Evolutionary conservation across 2,888 invertebrate genomes (phyloP).

Genomic region (Pristionchus entomophagus): DNA sequence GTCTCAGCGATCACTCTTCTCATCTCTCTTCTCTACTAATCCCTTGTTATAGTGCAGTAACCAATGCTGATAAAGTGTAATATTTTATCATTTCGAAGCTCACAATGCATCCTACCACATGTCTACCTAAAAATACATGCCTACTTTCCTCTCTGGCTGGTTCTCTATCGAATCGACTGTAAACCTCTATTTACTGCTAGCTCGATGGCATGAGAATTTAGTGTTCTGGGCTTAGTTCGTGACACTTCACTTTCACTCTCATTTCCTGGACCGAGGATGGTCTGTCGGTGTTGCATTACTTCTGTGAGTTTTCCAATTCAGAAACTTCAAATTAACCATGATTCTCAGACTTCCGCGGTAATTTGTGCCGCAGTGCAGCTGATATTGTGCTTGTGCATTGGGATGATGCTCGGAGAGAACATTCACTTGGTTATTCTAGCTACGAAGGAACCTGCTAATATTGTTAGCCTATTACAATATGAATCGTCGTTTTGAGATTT

Average conservation of each 20-base stretch:
- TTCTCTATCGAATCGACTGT: neutral
- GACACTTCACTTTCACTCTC: neutral
- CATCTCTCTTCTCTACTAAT: neutral
- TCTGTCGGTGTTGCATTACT: constrained; percentile 9
- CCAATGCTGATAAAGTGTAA: too few species aligned
- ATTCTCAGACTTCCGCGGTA: neutral
- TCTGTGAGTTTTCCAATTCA: neutral
- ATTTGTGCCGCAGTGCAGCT: neutral
- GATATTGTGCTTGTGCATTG: neutral
- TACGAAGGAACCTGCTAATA: neutral
- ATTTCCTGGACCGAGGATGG: neutral
- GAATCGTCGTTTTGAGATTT: neutral
- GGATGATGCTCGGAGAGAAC: neutral
- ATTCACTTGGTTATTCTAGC: neutral
- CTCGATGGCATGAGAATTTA: neutral
- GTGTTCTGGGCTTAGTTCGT: too few species aligned
- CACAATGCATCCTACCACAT: too few species aligned
- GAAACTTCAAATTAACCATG: neutral
- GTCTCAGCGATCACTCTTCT: neutral
- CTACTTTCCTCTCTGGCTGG: neutral
- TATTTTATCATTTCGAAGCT: too few species aligned
- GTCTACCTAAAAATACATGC: too few species aligned
- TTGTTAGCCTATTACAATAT: neutral
- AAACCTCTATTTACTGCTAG: neutral
- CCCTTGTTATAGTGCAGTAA: too few species aligned